Percentiles rank a stretch among this genome's conserved stretches.
Conservation (phyloP, 2,888 invertebrate genomes). For the Leucania comma region DNA sequence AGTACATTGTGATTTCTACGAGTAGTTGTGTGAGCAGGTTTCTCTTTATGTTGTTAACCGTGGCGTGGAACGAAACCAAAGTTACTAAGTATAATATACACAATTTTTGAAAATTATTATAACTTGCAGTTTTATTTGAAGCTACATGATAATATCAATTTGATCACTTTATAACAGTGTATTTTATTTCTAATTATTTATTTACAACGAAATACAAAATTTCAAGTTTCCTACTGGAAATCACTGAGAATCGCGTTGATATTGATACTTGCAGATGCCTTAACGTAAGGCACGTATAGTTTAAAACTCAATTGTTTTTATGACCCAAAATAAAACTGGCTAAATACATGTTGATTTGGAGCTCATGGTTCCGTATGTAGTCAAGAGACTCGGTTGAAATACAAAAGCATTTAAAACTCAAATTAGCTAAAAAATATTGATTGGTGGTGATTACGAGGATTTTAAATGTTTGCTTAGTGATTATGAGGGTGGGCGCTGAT, state of each 20-base stretch:
- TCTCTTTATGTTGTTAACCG: conserved; percentile 21
- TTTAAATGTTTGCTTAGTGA: no score
- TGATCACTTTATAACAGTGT: not conserved
- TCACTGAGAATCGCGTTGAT: conserved; percentile 3
- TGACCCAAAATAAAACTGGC: not conserved
- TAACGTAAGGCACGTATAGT: conserved; percentile 6
- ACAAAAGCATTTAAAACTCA: not conserved
- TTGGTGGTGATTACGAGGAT: no score
- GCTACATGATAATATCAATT: not conserved
- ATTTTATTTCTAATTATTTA: conserved; percentile 1
- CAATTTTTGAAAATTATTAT: not conserved
- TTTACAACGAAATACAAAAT: not conserved
- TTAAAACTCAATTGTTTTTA: conserved; percentile 11
- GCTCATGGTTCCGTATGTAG: not conserved
- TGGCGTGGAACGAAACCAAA: conserved; percentile 5
- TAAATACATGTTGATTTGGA: not conserved
- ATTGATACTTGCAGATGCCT: conserved; percentile 24
- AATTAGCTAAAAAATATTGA: not conserved
- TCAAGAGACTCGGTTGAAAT: not conserved
- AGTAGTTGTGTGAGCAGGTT: conserved; percentile 16
- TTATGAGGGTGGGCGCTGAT: no score
- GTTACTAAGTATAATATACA: not conserved
- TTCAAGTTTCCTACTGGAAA: conserved; percentile 5
- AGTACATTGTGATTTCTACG: conserved; percentile 30
- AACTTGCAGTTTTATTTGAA: not conserved